These are phyloP conservation scores for Tribolium castaneum DNA, from an alignment of 1,140 invertebrate genomes.

Conservation along the genomic window DNA sequence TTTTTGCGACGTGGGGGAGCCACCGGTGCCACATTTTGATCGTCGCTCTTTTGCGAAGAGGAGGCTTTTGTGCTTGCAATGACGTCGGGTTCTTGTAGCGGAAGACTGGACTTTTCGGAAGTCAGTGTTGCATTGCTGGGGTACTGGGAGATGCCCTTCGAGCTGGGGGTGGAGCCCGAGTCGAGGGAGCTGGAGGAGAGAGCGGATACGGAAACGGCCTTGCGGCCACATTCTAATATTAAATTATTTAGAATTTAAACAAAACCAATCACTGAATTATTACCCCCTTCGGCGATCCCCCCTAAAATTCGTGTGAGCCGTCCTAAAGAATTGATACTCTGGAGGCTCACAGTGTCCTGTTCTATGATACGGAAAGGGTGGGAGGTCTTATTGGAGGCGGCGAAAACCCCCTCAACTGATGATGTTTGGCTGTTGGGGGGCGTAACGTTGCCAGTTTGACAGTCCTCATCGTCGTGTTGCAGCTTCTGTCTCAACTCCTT, in stretches of 20 bases:
- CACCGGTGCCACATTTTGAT: conserved; percentile 69
- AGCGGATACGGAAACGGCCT: conserved; percentile 57
- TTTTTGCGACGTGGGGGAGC: conserved; percentile 87
- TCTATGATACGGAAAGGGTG: conserved; percentile 86
- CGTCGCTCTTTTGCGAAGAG: conserved; percentile 54
- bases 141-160: conserved; percentile 58
- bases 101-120: conserved; percentile 43
- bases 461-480: conserved; percentile 86
- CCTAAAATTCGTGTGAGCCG: conserved; percentile 76
- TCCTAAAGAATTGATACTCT: conserved; percentile 87
- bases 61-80: conserved; percentile 90
- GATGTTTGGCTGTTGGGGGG: conserved; percentile 84
- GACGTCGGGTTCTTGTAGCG: conserved; percentile 88
- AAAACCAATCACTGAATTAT: too few relatives aligned
- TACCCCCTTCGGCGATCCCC: neutral
- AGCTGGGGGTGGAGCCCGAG: conserved; percentile 61
- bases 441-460: conserved; percentile 68
- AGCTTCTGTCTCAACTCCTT: conserved; percentile 85
- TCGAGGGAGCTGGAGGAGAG: conserved; percentile 61
- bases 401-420: conserved; percentile 73
- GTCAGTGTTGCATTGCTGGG: conserved; percentile 58
- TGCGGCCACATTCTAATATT: conserved; percentile 15
- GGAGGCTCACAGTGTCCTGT: conserved; percentile 85
- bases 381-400: conserved; percentile 65
- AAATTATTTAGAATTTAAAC: too few relatives aligned